Conservation (phyloP, 2,797 vertebrate species). For the Tragelaphus eurycerus region DNA sequence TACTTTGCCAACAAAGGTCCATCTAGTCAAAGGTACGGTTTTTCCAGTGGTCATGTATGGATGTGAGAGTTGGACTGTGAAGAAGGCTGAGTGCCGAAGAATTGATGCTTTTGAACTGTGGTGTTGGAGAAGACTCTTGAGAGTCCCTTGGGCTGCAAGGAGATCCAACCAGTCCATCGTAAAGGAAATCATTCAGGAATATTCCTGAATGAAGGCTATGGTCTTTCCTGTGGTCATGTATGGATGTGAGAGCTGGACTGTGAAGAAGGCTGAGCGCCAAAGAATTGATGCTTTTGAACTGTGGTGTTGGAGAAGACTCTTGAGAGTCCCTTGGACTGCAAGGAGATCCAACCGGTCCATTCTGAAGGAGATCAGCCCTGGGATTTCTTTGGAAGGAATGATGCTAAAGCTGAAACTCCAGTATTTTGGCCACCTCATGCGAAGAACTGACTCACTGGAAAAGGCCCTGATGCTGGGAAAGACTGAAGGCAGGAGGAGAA, state of each 20-base stretch:
- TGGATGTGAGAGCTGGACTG: no score
- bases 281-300: no score
- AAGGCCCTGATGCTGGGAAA: background rate
- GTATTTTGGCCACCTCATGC: background rate
- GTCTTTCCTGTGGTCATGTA: no score
- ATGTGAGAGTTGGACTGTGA: background rate
- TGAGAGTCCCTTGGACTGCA: no score
- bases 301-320: no score
- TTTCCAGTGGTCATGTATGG: background rate
- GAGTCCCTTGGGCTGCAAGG: background rate
- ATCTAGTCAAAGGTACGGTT: background rate
- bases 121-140: background rate
- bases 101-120: background rate
- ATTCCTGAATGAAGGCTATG: background rate
- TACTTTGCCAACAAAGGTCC: background rate
- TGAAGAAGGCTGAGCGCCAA: no score
- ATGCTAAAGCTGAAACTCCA: background rate
- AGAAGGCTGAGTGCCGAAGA: rapidly evolving
- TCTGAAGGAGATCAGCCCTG: no score
- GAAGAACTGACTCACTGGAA: background rate
- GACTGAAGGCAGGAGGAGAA: background rate
- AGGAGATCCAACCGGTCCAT: no score
- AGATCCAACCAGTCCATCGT: no score
- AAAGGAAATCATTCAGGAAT: background rate
- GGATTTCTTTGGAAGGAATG: background rate